phyloP scores from a whole-genome alignment of 2,113 vertebrate species.

The Typhlomys cinereus region DNA sequence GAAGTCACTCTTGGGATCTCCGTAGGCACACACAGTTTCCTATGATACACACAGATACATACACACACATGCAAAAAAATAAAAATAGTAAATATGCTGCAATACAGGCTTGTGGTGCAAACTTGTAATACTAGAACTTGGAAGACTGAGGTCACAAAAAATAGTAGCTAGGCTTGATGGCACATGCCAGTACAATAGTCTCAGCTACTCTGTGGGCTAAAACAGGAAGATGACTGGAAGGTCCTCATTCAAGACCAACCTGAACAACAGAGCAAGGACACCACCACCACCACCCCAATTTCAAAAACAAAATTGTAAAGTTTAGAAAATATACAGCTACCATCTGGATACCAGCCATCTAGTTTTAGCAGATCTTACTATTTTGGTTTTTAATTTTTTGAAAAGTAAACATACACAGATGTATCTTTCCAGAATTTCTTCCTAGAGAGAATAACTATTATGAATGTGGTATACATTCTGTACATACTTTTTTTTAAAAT shows the following conservation, averaged over 20 bases:
- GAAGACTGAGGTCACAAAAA: too few species aligned
- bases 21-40: too few species aligned
- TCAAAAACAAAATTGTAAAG: neutral
- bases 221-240: neutral
- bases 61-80: too few species aligned
- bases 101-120: neutral
- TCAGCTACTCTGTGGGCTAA: neutral
- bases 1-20: too few species aligned
- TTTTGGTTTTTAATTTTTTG: neutral
- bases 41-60: too few species aligned
- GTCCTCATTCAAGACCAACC: neutral
- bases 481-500: neutral
- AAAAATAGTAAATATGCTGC: too few species aligned
- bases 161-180: neutral
- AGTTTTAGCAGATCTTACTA: neutral
- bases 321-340: neutral
- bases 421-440: neutral
- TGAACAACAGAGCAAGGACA: neutral
- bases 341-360: neutral
- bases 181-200: neutral
- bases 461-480: neutral
- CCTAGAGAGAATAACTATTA: neutral
- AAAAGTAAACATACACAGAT: neutral
- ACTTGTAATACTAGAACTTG: neutral
- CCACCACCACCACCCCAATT: too few species aligned